Evolutionary conservation across 2,888 invertebrate species (phyloP).

Genomic region (Drosophila vallismaia): DNA sequence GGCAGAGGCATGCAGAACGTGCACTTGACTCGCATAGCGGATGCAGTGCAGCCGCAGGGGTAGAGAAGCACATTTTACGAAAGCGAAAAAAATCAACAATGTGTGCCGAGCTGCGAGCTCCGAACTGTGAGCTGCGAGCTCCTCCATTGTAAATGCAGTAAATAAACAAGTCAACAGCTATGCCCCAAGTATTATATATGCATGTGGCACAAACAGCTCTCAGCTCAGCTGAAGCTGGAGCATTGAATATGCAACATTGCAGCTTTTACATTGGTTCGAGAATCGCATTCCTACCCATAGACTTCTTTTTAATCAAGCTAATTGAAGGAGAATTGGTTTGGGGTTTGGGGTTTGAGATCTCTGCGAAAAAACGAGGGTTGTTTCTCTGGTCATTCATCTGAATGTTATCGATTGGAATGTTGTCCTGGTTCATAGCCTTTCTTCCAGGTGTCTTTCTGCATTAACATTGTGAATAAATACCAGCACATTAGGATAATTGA

Average conservation of each 20-base stretch:
- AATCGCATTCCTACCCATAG: not conserved
- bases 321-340: conserved; percentile 9
- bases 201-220: conserved; percentile 13
- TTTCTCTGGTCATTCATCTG: conserved; percentile 18
- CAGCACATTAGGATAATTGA: conserved; percentile 27
- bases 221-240: not conserved
- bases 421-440: too few relatives aligned
- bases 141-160: conserved; percentile 10
- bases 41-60: not conserved
- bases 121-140: not conserved
- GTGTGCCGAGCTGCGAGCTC: conserved; percentile 22
- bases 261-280: not conserved
- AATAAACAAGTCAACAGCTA: conserved; percentile 29
- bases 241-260: conserved; percentile 26
- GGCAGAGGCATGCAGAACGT: conserved; percentile 24
- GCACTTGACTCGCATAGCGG: conserved; percentile 31
- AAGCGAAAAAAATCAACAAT: conserved; percentile 26
- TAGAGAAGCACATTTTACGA: conserved; percentile 10
- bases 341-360: conserved; percentile 3
- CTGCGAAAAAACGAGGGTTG: not conserved
- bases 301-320: conserved; percentile 33
- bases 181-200: conserved; percentile 3
- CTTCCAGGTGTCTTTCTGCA: not conserved
- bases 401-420: conserved; percentile 17
- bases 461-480: not conserved